A percentile compares a stretch with the other conserved stretches of the same genome.
phyloP scores from a whole-genome alignment of 1,140 invertebrate species.

The Drosophila kepulauana region DNA sequence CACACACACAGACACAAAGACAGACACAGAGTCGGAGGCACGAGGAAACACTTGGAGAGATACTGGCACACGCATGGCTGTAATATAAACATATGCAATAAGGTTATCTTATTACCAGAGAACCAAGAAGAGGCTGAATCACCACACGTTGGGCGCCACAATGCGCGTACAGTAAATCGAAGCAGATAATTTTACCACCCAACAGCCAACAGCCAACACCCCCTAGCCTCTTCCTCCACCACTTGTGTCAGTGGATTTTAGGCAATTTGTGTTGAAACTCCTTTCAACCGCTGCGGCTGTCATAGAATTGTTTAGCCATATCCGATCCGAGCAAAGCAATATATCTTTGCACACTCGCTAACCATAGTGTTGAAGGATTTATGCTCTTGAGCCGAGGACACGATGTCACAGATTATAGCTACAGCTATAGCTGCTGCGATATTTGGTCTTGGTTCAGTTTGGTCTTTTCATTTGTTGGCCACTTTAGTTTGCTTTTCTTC shows the following conservation, averaged over 20 bases:
- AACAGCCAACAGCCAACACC: too few relatives aligned
- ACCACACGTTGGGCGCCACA: slow-evolving; percentile 30
- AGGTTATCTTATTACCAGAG: slow-evolving; percentile 79
- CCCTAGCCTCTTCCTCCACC: slow-evolving; percentile 1
- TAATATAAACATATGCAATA: slow-evolving; percentile 83
- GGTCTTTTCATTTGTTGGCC: too few relatives aligned
- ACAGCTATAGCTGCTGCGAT: too few relatives aligned
- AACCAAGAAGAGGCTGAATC: slow-evolving; percentile 30
- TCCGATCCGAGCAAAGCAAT: background rate
- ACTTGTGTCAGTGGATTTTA: background rate
- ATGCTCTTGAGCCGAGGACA: too few relatives aligned
- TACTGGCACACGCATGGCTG: slow-evolving; percentile 32
- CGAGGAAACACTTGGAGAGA: background rate
- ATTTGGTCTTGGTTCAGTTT: too few relatives aligned
- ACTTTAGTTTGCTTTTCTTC: too few relatives aligned
- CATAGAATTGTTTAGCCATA: background rate
- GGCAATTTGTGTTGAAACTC: slow-evolving; percentile 27
- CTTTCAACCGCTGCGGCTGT: background rate
- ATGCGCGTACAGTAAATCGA: slow-evolving; percentile 57
- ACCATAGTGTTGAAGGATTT: too few relatives aligned
- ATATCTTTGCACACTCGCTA: background rate
- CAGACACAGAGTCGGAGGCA: background rate
- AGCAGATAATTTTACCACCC: slow-evolving; percentile 61
- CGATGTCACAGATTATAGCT: too few relatives aligned
- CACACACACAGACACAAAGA: slow-evolving; percentile 7